Evolutionary conservation across 2,113 vertebrate genomes (phyloP), one percentile per base, ranked within the genome.

Genomic region (Amphiprion percula): DNA sequence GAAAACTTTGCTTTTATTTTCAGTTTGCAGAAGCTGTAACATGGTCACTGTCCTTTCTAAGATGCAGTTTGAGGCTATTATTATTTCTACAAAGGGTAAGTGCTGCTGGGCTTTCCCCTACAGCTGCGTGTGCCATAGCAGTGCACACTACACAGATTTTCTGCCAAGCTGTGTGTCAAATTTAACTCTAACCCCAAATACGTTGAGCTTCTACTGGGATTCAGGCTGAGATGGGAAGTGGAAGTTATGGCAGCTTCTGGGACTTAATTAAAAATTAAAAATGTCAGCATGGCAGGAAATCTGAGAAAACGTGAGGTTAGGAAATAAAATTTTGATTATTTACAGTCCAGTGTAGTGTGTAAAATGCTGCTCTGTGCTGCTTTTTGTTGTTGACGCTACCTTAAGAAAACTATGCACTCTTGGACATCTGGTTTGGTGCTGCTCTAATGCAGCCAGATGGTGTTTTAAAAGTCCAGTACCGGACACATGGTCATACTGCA

Each of bases 101-200:
- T 54, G 30, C 24, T 67, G 16, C 52, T 52, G 28, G 16, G 4
- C 28, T 59, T 41, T 21, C 53, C 47, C 14, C 14, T 37, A 26
- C 17, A 44, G 41, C 26, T 47, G 24, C 41, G 33, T 55, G 28
- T 54, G 14, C 7, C 21, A 55, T 6, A 14, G 8, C 9, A 12
- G 5, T 11, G 49, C 0, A 3, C 11, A 19, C 33, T 46, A 5
- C 17, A 37, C 12, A 1, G 7, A 37, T 47, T 50, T 72, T 53
- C 12, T 10, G 10, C 2, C 37, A 65, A 1, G 28, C 1, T 56
- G 33, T 66, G 23, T 14, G 12, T 17, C 26, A 53, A 53, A 53
- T 0, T 74, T 26, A 74, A 47, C 41, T 63, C 50, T 79, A 23
- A 79, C 30, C 66, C 24, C 30, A 12, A 39, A 77, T 62, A 11